Evolutionary conservation across 2,888 invertebrate species (phyloP).

Genomic region (Tenthredo notha): DNA sequence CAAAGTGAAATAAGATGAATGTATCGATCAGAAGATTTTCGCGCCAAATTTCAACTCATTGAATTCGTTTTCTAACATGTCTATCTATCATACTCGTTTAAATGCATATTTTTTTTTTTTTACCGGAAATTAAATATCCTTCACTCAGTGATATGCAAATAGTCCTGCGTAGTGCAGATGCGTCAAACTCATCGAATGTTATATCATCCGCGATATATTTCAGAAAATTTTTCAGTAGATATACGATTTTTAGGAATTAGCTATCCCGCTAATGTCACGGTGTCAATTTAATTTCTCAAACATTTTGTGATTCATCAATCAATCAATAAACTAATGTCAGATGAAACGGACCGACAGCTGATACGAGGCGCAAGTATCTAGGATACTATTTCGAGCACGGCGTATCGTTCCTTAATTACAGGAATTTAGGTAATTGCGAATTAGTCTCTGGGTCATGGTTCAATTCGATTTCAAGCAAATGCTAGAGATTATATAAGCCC

Average conservation of each 20-base stretch:
- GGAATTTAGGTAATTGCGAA: constrained; percentile 17
- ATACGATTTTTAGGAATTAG: not conserved
- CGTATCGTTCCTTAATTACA: constrained; percentile 16
- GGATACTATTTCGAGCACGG: constrained; percentile 5
- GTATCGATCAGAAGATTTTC: not conserved
- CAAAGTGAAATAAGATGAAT: too few relatives aligned
- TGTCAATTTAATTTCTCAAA: not conserved
- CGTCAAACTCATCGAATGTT: constrained; percentile 16
- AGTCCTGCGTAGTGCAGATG: not conserved
- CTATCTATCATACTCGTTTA: not conserved
- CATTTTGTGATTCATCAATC: not conserved
- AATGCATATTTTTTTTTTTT: constrained; percentile 35
- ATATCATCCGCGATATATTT: not conserved
- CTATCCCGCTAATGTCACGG: not conserved
- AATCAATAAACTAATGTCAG: not conserved
- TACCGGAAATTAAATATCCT: constrained; percentile 49
- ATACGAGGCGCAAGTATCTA: not conserved
- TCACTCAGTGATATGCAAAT: constrained; percentile 12
- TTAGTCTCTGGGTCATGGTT: constrained; percentile 46
- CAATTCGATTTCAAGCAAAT: constrained; percentile 29
- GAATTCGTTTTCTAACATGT: not conserved
- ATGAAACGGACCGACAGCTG: not conserved
- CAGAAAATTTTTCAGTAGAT: not conserved
- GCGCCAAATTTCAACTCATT: not conserved
- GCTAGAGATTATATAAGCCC: not conserved